phyloP scores from a whole-genome alignment of 92 coral and sea anemone species.

The Chrysogorgia sp. region DNA sequence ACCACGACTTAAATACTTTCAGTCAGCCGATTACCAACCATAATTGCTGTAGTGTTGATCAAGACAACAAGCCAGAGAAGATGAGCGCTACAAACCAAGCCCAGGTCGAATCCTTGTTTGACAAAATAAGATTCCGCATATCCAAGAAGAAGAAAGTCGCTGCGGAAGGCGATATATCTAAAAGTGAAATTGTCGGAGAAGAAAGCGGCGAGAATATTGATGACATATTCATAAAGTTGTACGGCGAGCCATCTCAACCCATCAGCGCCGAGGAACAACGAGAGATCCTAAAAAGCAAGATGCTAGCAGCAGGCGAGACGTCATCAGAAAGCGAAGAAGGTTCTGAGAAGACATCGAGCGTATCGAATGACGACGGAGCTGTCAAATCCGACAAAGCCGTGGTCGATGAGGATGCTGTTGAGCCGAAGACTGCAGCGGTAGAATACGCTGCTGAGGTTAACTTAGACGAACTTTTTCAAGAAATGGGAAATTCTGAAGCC shows the following conservation, averaged over 20 bases:
- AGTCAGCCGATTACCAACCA: neutral
- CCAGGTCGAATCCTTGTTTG: conserved; percentile 10
- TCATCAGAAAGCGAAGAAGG: neutral
- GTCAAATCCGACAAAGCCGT: neutral
- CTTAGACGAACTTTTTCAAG: conserved; percentile 19
- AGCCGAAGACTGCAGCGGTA: neutral
- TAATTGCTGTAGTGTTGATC: neutral
- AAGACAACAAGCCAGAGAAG: neutral
- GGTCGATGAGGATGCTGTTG: conserved; percentile 6
- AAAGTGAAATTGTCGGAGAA: conserved; percentile 6
- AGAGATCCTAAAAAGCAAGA: neutral
- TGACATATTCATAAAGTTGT: conserved; percentile 23
- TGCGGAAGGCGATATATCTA: neutral
- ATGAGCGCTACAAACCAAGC: conserved; percentile 4
- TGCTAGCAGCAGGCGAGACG: neutral
- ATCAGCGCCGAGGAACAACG: conserved; percentile 21
- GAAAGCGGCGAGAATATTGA: conserved; percentile 17
- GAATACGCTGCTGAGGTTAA: conserved; percentile 27
- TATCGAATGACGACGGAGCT: neutral
- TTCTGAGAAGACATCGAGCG: neutral
- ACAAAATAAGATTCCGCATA: neutral
- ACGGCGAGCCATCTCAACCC: neutral
- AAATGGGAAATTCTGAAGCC: conserved; percentile 2
- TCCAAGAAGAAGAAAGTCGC: neutral
- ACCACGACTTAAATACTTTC: no score